Percentiles rank a stretch among this genome's conserved stretches.
Evolutionary conservation across 2,888 invertebrate species (phyloP).

Genomic region (Trissoscelio sp.): DNA sequence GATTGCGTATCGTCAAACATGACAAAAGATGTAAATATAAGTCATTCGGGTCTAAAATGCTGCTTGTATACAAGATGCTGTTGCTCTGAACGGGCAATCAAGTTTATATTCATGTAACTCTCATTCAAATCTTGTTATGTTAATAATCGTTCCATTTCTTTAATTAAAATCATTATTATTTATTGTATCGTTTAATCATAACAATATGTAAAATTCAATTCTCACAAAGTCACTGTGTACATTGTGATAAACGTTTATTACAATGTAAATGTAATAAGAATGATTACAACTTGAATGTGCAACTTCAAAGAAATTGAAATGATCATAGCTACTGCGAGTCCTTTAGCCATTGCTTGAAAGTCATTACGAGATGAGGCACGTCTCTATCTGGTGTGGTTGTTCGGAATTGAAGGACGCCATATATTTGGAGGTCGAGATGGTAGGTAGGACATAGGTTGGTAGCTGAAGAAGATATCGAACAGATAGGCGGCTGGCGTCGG

Average conservation of each 20-base stretch:
- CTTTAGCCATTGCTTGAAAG: slow-evolving; percentile 42
- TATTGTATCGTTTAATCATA: too few species aligned
- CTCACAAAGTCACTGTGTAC: too few species aligned
- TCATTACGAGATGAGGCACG: slow-evolving; percentile 79
- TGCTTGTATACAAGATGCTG: too few species aligned
- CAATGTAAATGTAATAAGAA: too few species aligned
- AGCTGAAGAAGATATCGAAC: slow-evolving; percentile 79
- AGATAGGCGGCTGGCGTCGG: slow-evolving; percentile 79
- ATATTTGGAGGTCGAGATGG: slow-evolving; percentile 80
- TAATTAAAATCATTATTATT: too few species aligned
- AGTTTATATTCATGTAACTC: too few species aligned
- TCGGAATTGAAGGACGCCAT: slow-evolving; percentile 75
- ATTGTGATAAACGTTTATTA: too few species aligned
- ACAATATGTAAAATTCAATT: too few species aligned
- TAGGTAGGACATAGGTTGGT: slow-evolving; percentile 76
- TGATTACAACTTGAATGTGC: too few species aligned
- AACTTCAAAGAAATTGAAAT: slow-evolving; percentile 32
- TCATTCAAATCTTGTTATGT: too few species aligned
- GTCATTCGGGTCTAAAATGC: slow-evolving; percentile 9
- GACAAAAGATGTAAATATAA: slow-evolving; percentile 37
- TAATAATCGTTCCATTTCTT: too few species aligned
- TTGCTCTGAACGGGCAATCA: too few species aligned
- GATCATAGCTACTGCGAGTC: slow-evolving; percentile 45
- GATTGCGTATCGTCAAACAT: slow-evolving; percentile 32
- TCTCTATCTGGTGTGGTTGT: slow-evolving; percentile 79